These are phyloP conservation scores for Athripsodes cinereus DNA, from an alignment of 2,888 invertebrate genomes.

Conservation along the genomic window DNA sequence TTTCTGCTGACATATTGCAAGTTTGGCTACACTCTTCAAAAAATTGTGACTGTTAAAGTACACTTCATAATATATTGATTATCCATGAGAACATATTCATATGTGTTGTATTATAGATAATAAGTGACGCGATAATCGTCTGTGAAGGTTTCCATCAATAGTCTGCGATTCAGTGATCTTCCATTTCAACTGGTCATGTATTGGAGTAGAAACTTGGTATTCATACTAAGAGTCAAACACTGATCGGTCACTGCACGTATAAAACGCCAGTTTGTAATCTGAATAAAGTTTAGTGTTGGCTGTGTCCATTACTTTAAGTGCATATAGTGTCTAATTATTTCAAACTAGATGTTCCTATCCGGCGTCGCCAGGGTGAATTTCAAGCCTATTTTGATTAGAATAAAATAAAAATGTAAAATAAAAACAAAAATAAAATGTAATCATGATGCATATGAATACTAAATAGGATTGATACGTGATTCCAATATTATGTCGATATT, in stretches of 20 bases:
- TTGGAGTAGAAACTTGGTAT: background rate
- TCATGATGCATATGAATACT: too few relatives aligned
- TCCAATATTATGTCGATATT: too few relatives aligned
- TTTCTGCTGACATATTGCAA: too few relatives aligned
- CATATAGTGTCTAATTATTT: constrained; percentile 21
- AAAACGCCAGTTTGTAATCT: constrained; percentile 2
- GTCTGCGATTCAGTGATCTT: background rate
- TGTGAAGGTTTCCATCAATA: background rate
- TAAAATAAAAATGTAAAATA: too few relatives aligned
- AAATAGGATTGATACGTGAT: too few relatives aligned
- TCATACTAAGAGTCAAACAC: background rate
- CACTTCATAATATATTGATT: too few relatives aligned
- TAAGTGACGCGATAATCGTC: background rate
- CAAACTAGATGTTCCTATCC: too few relatives aligned
- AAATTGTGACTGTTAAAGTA: too few relatives aligned
- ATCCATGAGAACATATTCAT: background rate
- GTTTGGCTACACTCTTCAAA: too few relatives aligned
- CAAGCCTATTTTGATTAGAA: too few relatives aligned
- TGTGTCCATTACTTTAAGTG: constrained; percentile 3
- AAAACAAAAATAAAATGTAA: too few relatives aligned
- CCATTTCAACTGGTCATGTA: background rate
- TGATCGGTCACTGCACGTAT: background rate
- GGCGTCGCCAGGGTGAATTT: too few relatives aligned
- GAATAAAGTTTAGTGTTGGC: constrained; percentile 3
- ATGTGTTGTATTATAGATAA: background rate